A percentile compares a stretch with the other conserved stretches of the same genome.
These are phyloP conservation scores for Autographa pulchrina DNA, from an alignment of 2,888 invertebrate genomes.

Conservation along the genomic window DNA sequence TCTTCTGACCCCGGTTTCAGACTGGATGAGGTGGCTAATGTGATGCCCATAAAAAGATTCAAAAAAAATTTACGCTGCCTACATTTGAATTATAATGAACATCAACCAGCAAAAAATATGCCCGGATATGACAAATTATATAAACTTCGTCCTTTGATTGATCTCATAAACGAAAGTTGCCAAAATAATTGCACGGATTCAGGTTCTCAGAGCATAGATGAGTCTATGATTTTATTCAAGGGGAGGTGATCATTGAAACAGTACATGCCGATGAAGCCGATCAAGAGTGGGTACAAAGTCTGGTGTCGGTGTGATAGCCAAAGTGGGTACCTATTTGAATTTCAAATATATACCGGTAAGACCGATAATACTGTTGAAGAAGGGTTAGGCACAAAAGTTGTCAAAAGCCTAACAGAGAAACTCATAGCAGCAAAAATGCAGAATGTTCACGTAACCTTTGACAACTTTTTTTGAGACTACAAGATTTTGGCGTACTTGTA, in stretches of 20 bases:
- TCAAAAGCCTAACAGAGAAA: no score
- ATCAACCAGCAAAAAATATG: constrained; percentile 17
- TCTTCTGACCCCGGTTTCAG: constrained; percentile 46
- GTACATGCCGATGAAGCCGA: constrained; percentile 60
- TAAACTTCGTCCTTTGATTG: constrained; percentile 36
- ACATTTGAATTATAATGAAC: constrained; percentile 34
- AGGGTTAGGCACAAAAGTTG: no score
- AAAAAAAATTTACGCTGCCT: constrained; percentile 22
- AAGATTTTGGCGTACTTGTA: no score
- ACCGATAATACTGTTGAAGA: constrained; percentile 8
- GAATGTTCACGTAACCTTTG: no score
- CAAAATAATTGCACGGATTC: constrained; percentile 18
- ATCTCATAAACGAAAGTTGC: constrained; percentile 18
- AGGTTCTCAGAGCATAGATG: constrained; percentile 30
- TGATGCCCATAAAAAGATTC: constrained; percentile 17
- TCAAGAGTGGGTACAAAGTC: constrained; percentile 59
- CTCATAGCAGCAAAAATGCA: no score
- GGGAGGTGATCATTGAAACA: constrained; percentile 51
- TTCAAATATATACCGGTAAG: constrained; percentile 56
- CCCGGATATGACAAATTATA: constrained; percentile 34
- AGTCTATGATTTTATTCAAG: constrained; percentile 52
- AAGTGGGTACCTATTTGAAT: constrained; percentile 56
- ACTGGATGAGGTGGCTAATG: constrained; percentile 20
- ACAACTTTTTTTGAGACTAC: no score
- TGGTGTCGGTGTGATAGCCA: constrained; percentile 56